Evolutionary conservation across 2,888 invertebrate genomes (phyloP).

Genomic region (Standfussiana lucernea): DNA sequence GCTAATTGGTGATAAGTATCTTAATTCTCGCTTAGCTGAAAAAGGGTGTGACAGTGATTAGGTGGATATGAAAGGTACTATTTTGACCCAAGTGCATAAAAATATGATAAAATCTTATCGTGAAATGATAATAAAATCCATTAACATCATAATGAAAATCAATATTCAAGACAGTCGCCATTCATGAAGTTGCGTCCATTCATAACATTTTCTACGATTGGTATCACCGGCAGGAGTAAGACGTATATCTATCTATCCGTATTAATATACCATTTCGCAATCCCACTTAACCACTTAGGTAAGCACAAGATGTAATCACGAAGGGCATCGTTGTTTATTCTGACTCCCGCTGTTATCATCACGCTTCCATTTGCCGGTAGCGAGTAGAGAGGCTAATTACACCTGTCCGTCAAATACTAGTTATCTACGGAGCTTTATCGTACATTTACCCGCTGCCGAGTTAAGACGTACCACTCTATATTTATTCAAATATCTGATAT

Average conservation of each 20-base stretch:
- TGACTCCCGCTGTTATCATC: constrained; percentile 76
- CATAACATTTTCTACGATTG: constrained; percentile 48
- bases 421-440: constrained; percentile 83
- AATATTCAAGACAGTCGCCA: constrained; percentile 27
- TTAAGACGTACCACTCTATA: constrained; percentile 70
- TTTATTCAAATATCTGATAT: constrained; percentile 72
- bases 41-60: constrained; percentile 27
- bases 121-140: constrained; percentile 5
- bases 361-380: constrained; percentile 81
- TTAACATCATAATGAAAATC: constrained; percentile 11
- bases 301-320: constrained; percentile 78
- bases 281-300: constrained; percentile 79
- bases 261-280: constrained; percentile 75
- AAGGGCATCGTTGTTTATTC: constrained; percentile 86
- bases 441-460: constrained; percentile 75
- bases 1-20: constrained; percentile 39
- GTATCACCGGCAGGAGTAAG: constrained; percentile 27
- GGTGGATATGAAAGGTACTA: neutral
- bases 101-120: constrained; percentile 28
- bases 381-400: constrained; percentile 83
- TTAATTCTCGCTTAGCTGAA: constrained; percentile 21
- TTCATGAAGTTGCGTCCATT: constrained; percentile 62
- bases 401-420: constrained; percentile 85
- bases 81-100: constrained; percentile 13
- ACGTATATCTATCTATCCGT: constrained; percentile 45